Evolutionary conservation across 1,140 invertebrate genomes (phyloP), one percentile per base, ranked within the genome.

Genomic region (Drosophila pseudoananassae): DNA sequence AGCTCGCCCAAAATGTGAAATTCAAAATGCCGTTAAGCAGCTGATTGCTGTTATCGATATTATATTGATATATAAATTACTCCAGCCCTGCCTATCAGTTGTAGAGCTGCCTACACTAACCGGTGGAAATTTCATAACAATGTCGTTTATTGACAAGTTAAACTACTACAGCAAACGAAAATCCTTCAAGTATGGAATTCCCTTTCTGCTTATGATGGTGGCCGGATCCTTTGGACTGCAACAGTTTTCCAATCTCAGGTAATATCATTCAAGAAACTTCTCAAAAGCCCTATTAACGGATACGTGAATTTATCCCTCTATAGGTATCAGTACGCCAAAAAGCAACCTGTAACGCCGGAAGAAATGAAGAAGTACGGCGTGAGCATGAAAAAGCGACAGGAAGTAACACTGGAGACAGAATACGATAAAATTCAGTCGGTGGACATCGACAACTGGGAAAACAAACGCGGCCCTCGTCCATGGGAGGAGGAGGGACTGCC

Each of bases 391-490:
- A 94, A 94, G 88, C 91, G 92, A 0, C 93, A 93, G 63, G 94
- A 96, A 91, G 93, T 95, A 1, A 95, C 95, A 1, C 79, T 97
- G 66, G 96, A 97, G 92, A 91, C 92, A 12, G 94, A 95, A 78
- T 97, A 94, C 92, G 94, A 96, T 77, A 95, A 95, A 92, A 92
- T 96, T 20, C 93, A 95, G 90, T 89, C 93, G 65, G 52, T 96
- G 8, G 95, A 97, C 91, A 94, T 97, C 73, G 94, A 97, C 64
- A 94, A 95, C 76, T 97, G 96, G 96, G 93, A 96, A 88, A 97
- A 97, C 82, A 94, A 95, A 63, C 92, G 96, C 88, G 96, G 96
- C 2, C 94, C 96, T 5, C 92, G 96, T 61, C 96, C 96, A 10
- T 97, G 96, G 96, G 96, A 97, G 85, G 94, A 95, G 12, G 66